Conservation (phyloP, 2,113 vertebrate genomes). For the Mesitornis unicolor region DNA sequence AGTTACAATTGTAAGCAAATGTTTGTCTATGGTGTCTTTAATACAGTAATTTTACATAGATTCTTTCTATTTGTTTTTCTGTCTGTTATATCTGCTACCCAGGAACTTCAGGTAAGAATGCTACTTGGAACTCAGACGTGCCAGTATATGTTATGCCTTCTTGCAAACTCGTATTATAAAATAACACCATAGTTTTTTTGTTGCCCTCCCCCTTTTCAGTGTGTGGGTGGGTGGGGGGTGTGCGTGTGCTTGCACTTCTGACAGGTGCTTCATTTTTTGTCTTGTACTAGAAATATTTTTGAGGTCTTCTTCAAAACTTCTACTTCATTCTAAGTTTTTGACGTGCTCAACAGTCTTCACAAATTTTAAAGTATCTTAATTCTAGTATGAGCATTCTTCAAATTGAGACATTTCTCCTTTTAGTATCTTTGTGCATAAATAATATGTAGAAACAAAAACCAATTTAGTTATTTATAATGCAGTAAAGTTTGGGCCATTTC, state of each 20-base stretch:
- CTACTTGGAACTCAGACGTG: slow-evolving; percentile 64
- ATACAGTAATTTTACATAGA: slow-evolving; percentile 77
- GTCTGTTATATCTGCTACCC: slow-evolving; percentile 82
- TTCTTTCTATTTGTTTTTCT: slow-evolving; percentile 85
- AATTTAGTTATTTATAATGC: not conserved
- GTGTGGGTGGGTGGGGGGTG: not conserved
- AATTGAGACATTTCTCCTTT: not conserved
- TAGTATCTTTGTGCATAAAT: not conserved
- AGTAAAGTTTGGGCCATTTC: not conserved
- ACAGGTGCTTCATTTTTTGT: slow-evolving; percentile 17
- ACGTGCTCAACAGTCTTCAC: not conserved
- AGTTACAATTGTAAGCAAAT: slow-evolving; percentile 48
- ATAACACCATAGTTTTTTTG: slow-evolving; percentile 58
- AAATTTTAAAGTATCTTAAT: not conserved
- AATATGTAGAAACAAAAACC: not conserved
- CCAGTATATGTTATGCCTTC: slow-evolving; percentile 60
- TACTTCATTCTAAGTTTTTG: slow-evolving; percentile 9
- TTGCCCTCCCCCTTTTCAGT: slow-evolving; percentile 15
- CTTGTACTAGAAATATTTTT: slow-evolving; percentile 9
- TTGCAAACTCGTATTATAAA: slow-evolving; percentile 56
- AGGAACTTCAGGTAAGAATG: slow-evolving; percentile 96
- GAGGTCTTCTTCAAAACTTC: not conserved
- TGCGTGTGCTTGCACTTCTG: not conserved
- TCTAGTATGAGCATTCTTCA: not conserved
- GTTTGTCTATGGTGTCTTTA: slow-evolving; percentile 47